Conservation (phyloP, 2,113 vertebrate species). For the Sebastes fasciatus region DNA sequence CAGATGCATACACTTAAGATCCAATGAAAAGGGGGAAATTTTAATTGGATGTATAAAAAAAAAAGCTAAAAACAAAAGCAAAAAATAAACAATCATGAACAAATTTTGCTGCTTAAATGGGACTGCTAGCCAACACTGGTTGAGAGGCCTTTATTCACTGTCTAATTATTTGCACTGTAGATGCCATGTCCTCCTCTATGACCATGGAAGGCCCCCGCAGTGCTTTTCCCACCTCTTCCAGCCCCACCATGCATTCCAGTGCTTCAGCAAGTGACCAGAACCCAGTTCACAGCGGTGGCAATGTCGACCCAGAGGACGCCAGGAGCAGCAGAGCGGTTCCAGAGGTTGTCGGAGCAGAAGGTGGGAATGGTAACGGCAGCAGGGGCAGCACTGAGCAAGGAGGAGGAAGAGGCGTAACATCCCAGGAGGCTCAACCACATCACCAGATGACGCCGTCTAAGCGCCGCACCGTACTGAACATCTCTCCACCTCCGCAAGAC, state of each 20-base stretch:
- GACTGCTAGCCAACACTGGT: conserved; percentile 92
- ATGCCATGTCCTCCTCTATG: conserved; percentile 97
- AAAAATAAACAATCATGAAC: conserved; percentile 60
- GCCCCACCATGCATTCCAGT: conserved; percentile 92
- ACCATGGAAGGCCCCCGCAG: conserved; percentile 98
- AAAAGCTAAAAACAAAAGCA: conserved; percentile 29
- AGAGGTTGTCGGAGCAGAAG: conserved; percentile 69
- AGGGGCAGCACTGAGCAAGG: conserved; percentile 60
- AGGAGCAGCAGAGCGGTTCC: conserved; percentile 84
- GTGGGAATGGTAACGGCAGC: conserved; percentile 53
- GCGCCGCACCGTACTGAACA: conserved; percentile 94
- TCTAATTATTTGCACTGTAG: conserved; percentile 96
- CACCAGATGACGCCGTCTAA: conserved; percentile 93
- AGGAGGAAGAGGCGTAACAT: conserved; percentile 82
- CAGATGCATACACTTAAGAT: conserved; percentile 45
- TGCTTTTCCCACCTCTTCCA: conserved; percentile 98
- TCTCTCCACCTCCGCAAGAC: conserved; percentile 98
- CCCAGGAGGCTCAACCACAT: conserved; percentile 87
- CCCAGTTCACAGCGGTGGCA: conserved; percentile 86
- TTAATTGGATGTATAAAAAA: conserved; percentile 59
- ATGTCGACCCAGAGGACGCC: conserved; percentile 89
- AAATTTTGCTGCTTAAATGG: conserved; percentile 87
- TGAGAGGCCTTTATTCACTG: conserved; percentile 90
- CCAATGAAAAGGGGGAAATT: conserved; percentile 63
- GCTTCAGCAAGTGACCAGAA: conserved; percentile 93